Percentiles rank a stretch among this genome's conserved stretches.
phyloP scores from a whole-genome alignment of 2,113 vertebrate genomes.

The Brienomyrus brachyistius region DNA sequence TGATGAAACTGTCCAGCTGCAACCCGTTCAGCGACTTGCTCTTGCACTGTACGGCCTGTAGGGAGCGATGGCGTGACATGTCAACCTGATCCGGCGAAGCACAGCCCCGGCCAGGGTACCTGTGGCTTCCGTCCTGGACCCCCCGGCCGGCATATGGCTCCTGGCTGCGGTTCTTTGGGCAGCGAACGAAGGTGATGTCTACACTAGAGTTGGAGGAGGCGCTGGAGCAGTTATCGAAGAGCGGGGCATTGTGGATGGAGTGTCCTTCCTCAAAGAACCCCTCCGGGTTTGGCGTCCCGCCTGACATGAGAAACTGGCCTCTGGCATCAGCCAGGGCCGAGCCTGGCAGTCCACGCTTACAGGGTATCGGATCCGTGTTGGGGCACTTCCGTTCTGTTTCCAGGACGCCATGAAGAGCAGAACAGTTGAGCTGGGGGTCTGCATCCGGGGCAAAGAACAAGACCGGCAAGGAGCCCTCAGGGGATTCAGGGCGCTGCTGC shows the following conservation, averaged over 20 bases:
- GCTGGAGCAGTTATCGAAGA: slow-evolving; percentile 78
- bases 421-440: slow-evolving; percentile 65
- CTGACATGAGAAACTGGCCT: slow-evolving; percentile 64
- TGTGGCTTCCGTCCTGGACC: slow-evolving; percentile 60
- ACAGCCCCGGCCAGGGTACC: slow-evolving; percentile 66
- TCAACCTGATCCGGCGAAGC: slow-evolving; percentile 57
- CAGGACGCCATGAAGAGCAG: slow-evolving; percentile 75
- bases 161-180: slow-evolving; percentile 68
- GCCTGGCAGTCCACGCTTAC: slow-evolving; percentile 54
- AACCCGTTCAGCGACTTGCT: slow-evolving; percentile 91
- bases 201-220: slow-evolving; percentile 88
- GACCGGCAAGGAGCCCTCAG: slow-evolving; percentile 58
- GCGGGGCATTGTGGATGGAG: slow-evolving; percentile 61
- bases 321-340: slow-evolving; percentile 58
- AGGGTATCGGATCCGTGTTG: slow-evolving; percentile 39
- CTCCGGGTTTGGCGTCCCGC: slow-evolving; percentile 45
- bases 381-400: slow-evolving; percentile 70
- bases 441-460: slow-evolving; percentile 59
- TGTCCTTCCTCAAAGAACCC: slow-evolving; percentile 63
- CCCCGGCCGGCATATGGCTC: slow-evolving; percentile 40
- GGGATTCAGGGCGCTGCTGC: slow-evolving; percentile 61
- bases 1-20: slow-evolving; percentile 79
- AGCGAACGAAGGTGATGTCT: slow-evolving; percentile 83
- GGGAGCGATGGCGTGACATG: slow-evolving; percentile 45
- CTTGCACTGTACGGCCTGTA: slow-evolving; percentile 73